These are phyloP conservation scores for Drosophila ficusphila DNA, from an alignment of 1,140 invertebrate genomes.

Conservation along the genomic window DNA sequence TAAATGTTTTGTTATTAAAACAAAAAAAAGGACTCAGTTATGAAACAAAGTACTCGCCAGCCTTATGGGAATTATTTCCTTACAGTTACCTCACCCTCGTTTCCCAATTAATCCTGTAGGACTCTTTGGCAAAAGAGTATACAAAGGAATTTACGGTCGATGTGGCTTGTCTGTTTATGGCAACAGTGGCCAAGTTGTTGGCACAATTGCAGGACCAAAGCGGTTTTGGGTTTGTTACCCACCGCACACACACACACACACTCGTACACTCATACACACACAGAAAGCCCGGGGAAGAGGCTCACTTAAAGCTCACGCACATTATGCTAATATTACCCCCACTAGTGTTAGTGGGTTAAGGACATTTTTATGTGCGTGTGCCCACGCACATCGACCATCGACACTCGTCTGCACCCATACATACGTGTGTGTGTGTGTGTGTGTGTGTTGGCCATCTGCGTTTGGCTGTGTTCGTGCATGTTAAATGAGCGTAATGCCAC, in stretches of 20 bases:
- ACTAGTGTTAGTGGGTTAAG: conserved; percentile 75
- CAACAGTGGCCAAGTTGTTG: conserved; percentile 8
- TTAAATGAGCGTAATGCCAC: conserved; percentile 82
- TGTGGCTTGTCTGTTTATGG: conserved; percentile 54
- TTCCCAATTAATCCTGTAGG: not conserved
- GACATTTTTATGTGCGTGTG: conserved; percentile 71
- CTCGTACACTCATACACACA: not conserved
- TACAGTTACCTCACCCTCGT: not conserved
- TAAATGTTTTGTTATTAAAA: too few relatives aligned
- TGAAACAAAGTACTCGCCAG: too few relatives aligned
- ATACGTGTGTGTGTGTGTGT: conserved; percentile 22
- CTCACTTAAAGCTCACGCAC: conserved; percentile 32
- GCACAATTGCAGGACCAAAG: conserved; percentile 41
- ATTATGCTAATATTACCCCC: conserved; percentile 79
- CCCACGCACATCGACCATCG: conserved; percentile 30
- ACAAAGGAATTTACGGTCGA: conserved; percentile 53
- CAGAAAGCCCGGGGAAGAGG: not conserved
- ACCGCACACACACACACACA: conserved; percentile 24
- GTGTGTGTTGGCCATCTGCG: conserved; percentile 60
- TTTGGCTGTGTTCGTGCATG: conserved; percentile 64
- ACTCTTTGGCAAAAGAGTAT: conserved; percentile 9
- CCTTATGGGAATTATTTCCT: too few relatives aligned
- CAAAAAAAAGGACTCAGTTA: too few relatives aligned
- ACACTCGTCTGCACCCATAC: not conserved
- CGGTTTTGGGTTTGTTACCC: conserved; percentile 64